A percentile compares a stretch with the other conserved stretches of the same genome.
These are phyloP conservation scores for Cyclophora punctaria DNA, from an alignment of 2,888 invertebrate genomes.

Conservation along the genomic window DNA sequence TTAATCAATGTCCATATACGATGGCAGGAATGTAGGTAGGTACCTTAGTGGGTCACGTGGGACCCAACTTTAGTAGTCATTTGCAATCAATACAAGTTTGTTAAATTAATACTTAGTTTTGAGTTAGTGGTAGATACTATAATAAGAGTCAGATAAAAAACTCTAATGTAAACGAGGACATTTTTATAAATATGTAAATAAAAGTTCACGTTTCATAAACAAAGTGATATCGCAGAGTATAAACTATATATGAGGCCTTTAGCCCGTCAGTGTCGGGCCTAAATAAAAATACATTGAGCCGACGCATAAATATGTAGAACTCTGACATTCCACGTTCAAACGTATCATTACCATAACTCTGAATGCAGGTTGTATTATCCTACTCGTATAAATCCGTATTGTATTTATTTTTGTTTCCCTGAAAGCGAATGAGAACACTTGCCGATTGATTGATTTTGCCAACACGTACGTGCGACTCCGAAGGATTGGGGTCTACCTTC, in stretches of 20 bases:
- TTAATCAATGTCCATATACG: conserved; percentile 22
- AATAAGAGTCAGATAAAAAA: too few relatives aligned
- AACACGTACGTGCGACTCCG: conserved; percentile 27
- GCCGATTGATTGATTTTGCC: conserved; percentile 32
- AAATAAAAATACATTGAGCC: conserved; percentile 8
- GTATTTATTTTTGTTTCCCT: conserved; percentile 12
- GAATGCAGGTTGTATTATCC: too few relatives aligned
- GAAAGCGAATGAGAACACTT: conserved; percentile 18
- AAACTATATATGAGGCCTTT: too few relatives aligned
- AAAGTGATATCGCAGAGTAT: too few relatives aligned
- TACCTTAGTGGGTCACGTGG: too few relatives aligned
- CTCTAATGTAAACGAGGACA: too few relatives aligned
- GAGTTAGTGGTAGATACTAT: too few relatives aligned
- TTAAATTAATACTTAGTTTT: too few relatives aligned
- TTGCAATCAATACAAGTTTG: too few relatives aligned
- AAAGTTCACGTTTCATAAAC: not conserved
- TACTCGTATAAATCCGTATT: conserved; percentile 4
- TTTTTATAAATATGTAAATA: not conserved
- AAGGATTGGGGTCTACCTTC: conserved; percentile 29
- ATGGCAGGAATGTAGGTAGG: too few relatives aligned
- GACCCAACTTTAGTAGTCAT: too few relatives aligned
- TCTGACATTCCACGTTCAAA: conserved; percentile 10
- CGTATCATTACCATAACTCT: conserved; percentile 15
- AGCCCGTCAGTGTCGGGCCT: not conserved
- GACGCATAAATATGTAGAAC: conserved; percentile 14